phyloP scores from a whole-genome alignment of 2,797 vertebrate species.

The Amblyraja radiata region DNA sequence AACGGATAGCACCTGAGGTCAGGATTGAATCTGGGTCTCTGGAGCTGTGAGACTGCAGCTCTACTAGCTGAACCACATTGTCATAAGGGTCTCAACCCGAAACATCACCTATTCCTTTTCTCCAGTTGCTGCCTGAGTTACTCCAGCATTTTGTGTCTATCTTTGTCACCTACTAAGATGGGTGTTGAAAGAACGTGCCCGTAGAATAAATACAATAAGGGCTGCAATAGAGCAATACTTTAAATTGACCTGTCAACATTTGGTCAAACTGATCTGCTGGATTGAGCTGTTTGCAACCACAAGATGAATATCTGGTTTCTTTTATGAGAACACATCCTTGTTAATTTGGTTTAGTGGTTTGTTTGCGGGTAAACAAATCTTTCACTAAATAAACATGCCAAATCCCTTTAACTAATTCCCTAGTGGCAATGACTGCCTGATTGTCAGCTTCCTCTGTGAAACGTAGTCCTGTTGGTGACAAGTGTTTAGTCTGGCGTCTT shows the following conservation, averaged over 20 bases:
- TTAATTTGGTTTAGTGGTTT: slow-evolving; percentile 78
- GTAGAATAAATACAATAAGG: background rate
- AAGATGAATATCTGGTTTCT: slow-evolving; percentile 77
- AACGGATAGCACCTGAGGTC: no score
- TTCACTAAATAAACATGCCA: slow-evolving; percentile 70
- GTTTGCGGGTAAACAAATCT: slow-evolving; percentile 71
- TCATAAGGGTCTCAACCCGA: no score
- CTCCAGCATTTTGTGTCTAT: no score
- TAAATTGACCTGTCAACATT: background rate
- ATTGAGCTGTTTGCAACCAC: slow-evolving; percentile 63
- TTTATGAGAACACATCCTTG: slow-evolving; percentile 76
- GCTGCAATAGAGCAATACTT: background rate
- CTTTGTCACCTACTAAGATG: no score
- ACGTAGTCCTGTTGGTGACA: slow-evolving; percentile 73
- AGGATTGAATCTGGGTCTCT: no score
- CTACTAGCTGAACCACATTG: no score
- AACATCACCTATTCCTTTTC: no score
- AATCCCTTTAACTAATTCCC: slow-evolving; percentile 68
- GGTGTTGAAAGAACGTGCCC: no score
- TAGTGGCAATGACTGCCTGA: slow-evolving; percentile 65
- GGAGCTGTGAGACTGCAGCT: no score
- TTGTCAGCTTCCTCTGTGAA: slow-evolving; percentile 75
- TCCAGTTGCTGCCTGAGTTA: no score
- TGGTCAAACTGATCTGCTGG: background rate
- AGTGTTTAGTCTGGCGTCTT: slow-evolving; percentile 79